Base-by-base conservation (phyloP, 2,113 vertebrate genomes). In the Cottus gobio region DNA sequence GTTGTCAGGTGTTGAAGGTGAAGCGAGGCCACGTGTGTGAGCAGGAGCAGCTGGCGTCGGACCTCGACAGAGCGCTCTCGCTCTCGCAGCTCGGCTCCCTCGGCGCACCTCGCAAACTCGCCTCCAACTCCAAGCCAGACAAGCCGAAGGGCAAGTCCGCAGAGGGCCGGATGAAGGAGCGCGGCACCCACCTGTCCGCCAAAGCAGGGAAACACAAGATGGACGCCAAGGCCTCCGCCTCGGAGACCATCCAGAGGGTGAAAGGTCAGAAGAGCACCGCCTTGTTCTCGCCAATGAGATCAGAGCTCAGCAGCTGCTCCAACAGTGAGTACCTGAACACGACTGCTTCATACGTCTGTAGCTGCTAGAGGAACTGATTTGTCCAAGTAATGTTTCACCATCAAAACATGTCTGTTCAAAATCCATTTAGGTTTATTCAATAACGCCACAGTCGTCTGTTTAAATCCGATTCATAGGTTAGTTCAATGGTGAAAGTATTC, bases 291-390 rank as follows among this genome's bases (percentile, higher is more conserved):
- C 95, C 96, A n/a, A 88, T 96, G 87, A 94, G 97, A 89, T 97
- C 97, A 56, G 97, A 98, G 96, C 94, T 97, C 93, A 98, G 97
- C 97, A 98, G 97, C 95, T 97, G 96, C 91, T 98, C 97, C 28
- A 98, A 97, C 93, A 97, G 97, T 99, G 96, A 99, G 98, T 98
- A 84, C 37, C 44, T 60, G 28, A 3, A 60, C 42, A 31, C 7
- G 16, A 22, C 28, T 2, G n/a, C 44, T 64, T 28, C 12, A 22
- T 30, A 6, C 26, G 31, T 22, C 16, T 63, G 12, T 28, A 22
- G 42, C 44, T 22, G 20, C 44, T 39, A 44, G 37, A 8, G 16
- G 18, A 46, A 20, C 34, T 37, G 24, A 7, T 5, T 16, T 7
- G 28, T 30, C 63, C 1, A 48, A 68, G 16, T 36, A 20, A 50